phyloP scores from a whole-genome alignment of 2,113 vertebrate species.

The Dermatemys mawii region DNA sequence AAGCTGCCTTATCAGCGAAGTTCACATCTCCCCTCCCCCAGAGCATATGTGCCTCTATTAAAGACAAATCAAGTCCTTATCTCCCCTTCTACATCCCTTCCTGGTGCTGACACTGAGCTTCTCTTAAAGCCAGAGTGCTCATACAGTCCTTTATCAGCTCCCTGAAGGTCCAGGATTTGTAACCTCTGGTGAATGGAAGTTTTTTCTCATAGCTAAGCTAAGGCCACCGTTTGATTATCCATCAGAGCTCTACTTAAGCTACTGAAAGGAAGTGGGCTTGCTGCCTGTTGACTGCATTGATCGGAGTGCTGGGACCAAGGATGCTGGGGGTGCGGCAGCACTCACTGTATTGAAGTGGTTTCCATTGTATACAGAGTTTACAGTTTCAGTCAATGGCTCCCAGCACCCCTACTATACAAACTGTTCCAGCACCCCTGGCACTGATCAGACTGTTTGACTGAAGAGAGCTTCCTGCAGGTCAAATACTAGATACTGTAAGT shows the following conservation, averaged over 20 bases:
- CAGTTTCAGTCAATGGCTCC: too few species aligned
- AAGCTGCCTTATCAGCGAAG: not conserved
- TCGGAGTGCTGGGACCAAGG: too few species aligned
- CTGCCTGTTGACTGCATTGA: not conserved
- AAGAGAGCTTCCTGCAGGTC: not conserved
- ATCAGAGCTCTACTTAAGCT: not conserved
- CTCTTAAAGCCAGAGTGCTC: not conserved
- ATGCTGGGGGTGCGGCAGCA: too few species aligned
- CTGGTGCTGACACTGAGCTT: not conserved
- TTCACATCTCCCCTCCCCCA: not conserved
- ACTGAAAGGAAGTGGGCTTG: not conserved
- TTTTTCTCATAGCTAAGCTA: not conserved
- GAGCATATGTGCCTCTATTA: not conserved
- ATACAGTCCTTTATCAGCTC: not conserved
- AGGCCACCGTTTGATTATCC: not conserved
- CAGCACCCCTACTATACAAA: too few species aligned
- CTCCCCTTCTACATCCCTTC: not conserved
- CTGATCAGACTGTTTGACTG: not conserved
- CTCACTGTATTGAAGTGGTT: too few species aligned
- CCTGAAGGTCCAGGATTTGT: not conserved
- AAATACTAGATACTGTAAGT: not conserved
- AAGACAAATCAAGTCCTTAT: not conserved
- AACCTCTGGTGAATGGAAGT: not conserved
- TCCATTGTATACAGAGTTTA: too few species aligned
- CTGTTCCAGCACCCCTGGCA: too few species aligned